These are phyloP conservation scores for Unio delphinus DNA, from an alignment of 2,888 invertebrate genomes.

Conservation along the genomic window DNA sequence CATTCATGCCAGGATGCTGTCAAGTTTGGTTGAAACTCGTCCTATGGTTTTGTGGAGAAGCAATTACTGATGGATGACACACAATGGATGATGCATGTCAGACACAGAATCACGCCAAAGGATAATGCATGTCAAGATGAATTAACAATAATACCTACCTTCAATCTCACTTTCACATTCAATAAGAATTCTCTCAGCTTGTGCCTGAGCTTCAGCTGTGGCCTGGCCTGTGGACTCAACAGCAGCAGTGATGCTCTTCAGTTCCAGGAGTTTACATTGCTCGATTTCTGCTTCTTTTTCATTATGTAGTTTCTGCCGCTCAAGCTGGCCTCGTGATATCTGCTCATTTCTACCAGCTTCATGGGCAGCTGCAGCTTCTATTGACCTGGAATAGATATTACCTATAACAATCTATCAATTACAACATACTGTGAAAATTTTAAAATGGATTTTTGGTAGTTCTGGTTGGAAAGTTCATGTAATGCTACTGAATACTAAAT, in stretches of 20 bases:
- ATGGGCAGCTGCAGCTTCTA: slow-evolving; percentile 63
- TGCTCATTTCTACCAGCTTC: slow-evolving; percentile 64
- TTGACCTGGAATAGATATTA: slow-evolving; percentile 41
- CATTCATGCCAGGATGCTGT: too few species aligned
- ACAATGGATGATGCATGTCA: too few species aligned
- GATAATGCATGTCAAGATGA: too few species aligned
- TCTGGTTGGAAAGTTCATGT: too few species aligned
- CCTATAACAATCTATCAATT: too few species aligned
- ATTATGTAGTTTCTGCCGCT: slow-evolving; percentile 61
- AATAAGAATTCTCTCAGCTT: slow-evolving; percentile 59
- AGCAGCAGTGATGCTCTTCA: slow-evolving; percentile 57
- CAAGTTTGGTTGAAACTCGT: too few species aligned
- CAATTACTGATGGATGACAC: too few species aligned
- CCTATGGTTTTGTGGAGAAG: too few species aligned
- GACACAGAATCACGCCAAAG: too few species aligned
- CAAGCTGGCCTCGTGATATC: slow-evolving; percentile 60
- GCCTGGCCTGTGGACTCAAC: slow-evolving; percentile 66
- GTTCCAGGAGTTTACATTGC: slow-evolving; percentile 55
- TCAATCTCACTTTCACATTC: slow-evolving; percentile 65
- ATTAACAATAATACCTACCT: slow-evolving; percentile 30
- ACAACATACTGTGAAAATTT: too few species aligned
- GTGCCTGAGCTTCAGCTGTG: slow-evolving; percentile 66
- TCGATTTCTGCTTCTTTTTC: slow-evolving; percentile 64
- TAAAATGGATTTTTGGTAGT: too few species aligned
- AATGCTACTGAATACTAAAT: too few species aligned